Base-by-base conservation (phyloP, 2,113 vertebrate genomes). In the Triplophysa dalaica region DNA sequence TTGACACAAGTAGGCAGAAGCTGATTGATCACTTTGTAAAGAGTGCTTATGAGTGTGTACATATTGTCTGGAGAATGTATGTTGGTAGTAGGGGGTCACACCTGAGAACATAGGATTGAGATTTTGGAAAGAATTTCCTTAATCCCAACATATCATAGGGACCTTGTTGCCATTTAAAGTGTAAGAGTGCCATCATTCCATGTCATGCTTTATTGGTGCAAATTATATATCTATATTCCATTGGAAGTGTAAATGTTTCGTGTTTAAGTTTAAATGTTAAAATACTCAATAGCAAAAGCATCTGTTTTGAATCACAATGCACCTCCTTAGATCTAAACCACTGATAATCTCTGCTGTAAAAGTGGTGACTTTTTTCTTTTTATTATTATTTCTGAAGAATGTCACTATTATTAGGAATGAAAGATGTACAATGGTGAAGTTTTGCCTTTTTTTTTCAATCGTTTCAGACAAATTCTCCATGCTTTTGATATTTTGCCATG, bases 131-230 rank as follows among this genome's bases (percentile, higher is more conserved):
- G 41, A 11, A 10, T 60, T 61, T 73, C 70, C 33, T 73, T 61
- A 61, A 75, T 48, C 50, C 68, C 38, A 50, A 75, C 41, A 58
- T 79, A 69, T 78, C 52, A 45, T 66, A 74, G 75, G 72, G 79
- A 79, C 16, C 45, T 63, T 80, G 33, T 78, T 70, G 77, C 56
- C 77, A 69, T 70, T 24, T 73, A 52, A 74, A 56, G 65, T 56
- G 72, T 81, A 77, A 83, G 81, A 84, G 89, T 89, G 87, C 87
- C 89, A 91, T 89, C 77, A 77, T 83, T 85, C 70, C 81, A 77
- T 77, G 78, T 26, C 85, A 75, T 83, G 56, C 79, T 86, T 87
- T 84, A 83, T 63, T 82, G 76, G 75, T 77, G 75, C 73, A 77
- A 79, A 67, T 81, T 84, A 64, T 79, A 82, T 81, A 70, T 78